Evolutionary conservation across 2,113 vertebrate genomes (phyloP), one percentile per base, ranked within the genome.

Genomic region (Heterotis niloticus): DNA sequence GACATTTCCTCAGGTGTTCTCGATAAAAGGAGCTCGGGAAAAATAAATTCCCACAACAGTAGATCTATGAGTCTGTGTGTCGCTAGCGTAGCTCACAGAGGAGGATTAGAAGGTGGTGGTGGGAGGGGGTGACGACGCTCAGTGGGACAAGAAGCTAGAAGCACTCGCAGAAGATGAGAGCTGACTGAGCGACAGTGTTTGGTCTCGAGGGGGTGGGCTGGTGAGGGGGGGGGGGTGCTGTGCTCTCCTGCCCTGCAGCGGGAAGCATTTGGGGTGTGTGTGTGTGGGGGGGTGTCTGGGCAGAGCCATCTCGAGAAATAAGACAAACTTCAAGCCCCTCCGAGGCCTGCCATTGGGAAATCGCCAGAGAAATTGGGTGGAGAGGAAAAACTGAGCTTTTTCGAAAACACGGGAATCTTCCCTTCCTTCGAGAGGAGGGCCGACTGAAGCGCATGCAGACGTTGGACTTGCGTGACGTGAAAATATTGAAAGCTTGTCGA

Each of bases 31-130:
- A 26, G 54, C 71, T n/a, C 71, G 3, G 24, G 23, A 74, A 74
- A 74, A 59, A 74, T 74, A 59, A 74, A 74, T 57, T 59, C 71
- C 71, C 71, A 74, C n/a, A 56, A 59, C 71, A 74, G 54, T 52
- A 74, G 52, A 74, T 57, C 12, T 57, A 26, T 28, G 24, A 28
- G 54, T 57, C 26, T 59, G 54, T 59, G 24, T 10, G 14, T 74
- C 23, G 52, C 57, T 74, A 74, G 71, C 10, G 14, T 17, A 23
- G 52, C 9, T 0, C 16, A 24, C 52, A 26, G 71, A 74, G 20
- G 71, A 74, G 54, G 71, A 57, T 29, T 24, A 74, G 71, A 54
- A 59, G 34, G 16, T 59, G 26, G 14, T n/a, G n/a, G n/a, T n/a
- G 24, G 13, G 7, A n/a, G 26, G 71, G 56, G 5, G 52, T 29